Conservation (phyloP, 2,888 invertebrate genomes). For the Agrilus cyanescens region DNA sequence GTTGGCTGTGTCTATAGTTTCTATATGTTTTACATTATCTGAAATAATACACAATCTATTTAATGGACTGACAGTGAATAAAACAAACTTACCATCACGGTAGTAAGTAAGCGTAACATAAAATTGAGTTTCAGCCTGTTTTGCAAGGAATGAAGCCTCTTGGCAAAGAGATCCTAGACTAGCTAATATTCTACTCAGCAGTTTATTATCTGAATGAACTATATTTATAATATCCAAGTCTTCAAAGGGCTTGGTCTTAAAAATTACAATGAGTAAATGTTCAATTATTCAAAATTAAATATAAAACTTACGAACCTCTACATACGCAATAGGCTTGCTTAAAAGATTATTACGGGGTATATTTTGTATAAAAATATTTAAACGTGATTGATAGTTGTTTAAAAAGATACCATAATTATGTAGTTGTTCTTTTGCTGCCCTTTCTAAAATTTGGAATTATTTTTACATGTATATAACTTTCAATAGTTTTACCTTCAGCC, state of each 20-base stretch:
- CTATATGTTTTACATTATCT: conserved; percentile 25
- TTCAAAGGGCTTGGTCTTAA: conserved; percentile 43
- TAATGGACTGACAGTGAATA: background rate
- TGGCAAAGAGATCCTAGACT: conserved; percentile 68
- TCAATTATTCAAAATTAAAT: conserved; percentile 6
- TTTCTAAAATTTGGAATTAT: conserved; percentile 24
- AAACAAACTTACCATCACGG: conserved; percentile 44
- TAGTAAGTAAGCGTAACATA: conserved; percentile 52
- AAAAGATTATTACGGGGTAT: conserved; percentile 15
- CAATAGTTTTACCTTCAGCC: conserved; percentile 28
- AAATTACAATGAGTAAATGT: conserved; percentile 23
- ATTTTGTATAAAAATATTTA: conserved; percentile 27
- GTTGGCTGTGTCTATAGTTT: conserved; percentile 34
- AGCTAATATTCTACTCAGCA: conserved; percentile 65
- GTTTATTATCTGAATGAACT: conserved; percentile 71
- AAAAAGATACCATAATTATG: conserved; percentile 42
- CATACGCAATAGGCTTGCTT: too few relatives aligned
- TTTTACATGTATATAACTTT: conserved; percentile 1
- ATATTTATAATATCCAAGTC: conserved; percentile 54
- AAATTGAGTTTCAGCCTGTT: conserved; percentile 53
- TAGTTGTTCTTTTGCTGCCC: conserved; percentile 42
- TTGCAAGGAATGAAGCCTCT: conserved; percentile 58
- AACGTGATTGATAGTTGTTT: conserved; percentile 33
- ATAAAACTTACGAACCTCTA: too few relatives aligned
- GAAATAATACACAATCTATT: conserved; percentile 4